These are phyloP conservation scores for Chalcosyrphus nemorum DNA, from an alignment of 2,888 invertebrate species.

Conservation along the genomic window DNA sequence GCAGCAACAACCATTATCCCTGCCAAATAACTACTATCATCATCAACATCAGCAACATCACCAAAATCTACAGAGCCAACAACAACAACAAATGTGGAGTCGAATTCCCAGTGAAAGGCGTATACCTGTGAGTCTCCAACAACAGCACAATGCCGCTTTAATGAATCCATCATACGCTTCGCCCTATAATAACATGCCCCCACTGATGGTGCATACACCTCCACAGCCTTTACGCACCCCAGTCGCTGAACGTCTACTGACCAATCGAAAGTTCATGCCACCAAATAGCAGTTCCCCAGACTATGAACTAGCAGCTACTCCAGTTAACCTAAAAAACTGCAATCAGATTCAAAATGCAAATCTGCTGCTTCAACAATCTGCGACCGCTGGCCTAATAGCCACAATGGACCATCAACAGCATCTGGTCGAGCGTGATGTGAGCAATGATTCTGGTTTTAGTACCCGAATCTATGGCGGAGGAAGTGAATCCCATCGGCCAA, in stretches of 20 bases:
- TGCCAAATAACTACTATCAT: constrained; percentile 61
- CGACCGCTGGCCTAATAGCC: constrained; percentile 37
- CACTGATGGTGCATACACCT: constrained; percentile 55
- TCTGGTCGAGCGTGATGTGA: constrained; percentile 85
- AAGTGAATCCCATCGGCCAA: constrained; percentile 86
- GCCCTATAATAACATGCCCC: constrained; percentile 64
- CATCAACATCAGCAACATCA: constrained; percentile 52
- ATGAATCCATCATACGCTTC: constrained; percentile 59
- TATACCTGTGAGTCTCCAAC: constrained; percentile 33
- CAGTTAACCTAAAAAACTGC: constrained; percentile 59
- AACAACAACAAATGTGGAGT: constrained; percentile 55
- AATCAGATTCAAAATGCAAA: constrained; percentile 65
- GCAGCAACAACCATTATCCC: constrained; percentile 34
- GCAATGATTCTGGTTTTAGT: constrained; percentile 93
- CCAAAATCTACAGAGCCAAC: constrained; percentile 43
- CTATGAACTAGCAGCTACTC: constrained; percentile 45
- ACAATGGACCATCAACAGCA: constrained; percentile 72
- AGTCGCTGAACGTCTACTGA: constrained; percentile 45
- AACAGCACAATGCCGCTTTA: constrained; percentile 24
- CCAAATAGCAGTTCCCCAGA: constrained; percentile 55
- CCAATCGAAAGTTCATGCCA: constrained; percentile 68
- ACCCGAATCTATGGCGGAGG: constrained; percentile 89
- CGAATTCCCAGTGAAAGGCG: constrained; percentile 36
- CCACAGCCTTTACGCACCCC: constrained; percentile 55
- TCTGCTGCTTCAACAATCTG: constrained; percentile 59